These are phyloP conservation scores for Chamaea fasciata DNA, from an alignment of 2,113 vertebrate species.

Conservation along the genomic window DNA sequence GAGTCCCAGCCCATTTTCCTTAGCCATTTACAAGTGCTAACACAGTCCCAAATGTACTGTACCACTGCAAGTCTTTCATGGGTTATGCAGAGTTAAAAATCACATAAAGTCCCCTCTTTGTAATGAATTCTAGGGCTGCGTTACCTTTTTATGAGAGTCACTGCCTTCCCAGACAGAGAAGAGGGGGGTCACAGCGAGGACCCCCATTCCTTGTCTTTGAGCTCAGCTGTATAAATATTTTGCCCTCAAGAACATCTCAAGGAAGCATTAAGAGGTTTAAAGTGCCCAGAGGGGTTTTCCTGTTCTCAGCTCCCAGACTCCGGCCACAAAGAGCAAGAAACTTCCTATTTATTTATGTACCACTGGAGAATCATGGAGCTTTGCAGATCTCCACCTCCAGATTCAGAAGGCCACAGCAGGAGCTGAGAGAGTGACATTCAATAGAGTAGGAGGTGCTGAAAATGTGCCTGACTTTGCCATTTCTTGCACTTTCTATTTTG, in stretches of 20 bases:
- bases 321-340: neutral
- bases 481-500: slow-evolving; percentile 1
- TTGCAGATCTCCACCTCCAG: neutral
- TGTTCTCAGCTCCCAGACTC: neutral
- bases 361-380: neutral
- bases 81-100: neutral
- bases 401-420: neutral
- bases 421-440: neutral
- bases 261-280: neutral
- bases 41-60: neutral
- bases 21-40: neutral
- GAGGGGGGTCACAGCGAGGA: neutral
- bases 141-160: neutral
- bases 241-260: neutral
- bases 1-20: neutral
- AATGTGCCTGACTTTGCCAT: neutral
- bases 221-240: neutral
- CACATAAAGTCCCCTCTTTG: neutral
- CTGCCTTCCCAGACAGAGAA: neutral
- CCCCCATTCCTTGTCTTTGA: neutral
- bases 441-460: neutral
- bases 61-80: neutral
- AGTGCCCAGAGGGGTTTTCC: neutral
- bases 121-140: neutral
- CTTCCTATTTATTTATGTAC: neutral